Evolutionary conservation across 2,888 invertebrate species (phyloP).

Genomic region (Troides aeacus): DNA sequence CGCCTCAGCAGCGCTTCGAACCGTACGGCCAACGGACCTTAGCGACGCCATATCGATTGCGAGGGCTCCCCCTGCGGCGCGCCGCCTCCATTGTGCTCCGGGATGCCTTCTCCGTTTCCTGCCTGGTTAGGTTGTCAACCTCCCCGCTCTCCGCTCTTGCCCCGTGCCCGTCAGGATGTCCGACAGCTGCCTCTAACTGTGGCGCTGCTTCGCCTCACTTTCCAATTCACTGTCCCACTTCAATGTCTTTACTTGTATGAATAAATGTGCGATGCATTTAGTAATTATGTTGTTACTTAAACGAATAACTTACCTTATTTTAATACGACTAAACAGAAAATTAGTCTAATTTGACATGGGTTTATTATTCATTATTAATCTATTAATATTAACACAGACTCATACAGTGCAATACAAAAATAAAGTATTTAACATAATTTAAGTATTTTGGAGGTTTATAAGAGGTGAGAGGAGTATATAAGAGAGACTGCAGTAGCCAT

Average conservation of each 20-base stretch:
- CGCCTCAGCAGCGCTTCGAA: slow-evolving; percentile 77
- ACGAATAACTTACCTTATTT: background rate
- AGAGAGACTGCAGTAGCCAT: slow-evolving; percentile 11
- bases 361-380: too few species aligned
- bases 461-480: background rate
- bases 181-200: slow-evolving; percentile 63
- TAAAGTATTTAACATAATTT: too few species aligned
- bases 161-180: slow-evolving; percentile 56
- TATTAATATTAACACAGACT: too few species aligned
- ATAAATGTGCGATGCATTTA: background rate
- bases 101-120: slow-evolving; percentile 78
- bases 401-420: background rate
- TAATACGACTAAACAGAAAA: background rate
- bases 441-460: background rate
- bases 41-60: slow-evolving; percentile 81
- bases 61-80: slow-evolving; percentile 79
- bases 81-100: slow-evolving; percentile 75
- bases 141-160: slow-evolving; percentile 41
- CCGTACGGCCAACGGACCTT: slow-evolving; percentile 79
- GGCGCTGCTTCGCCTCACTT: slow-evolving; percentile 46
- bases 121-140: slow-evolving; percentile 64
- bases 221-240: slow-evolving; percentile 28
- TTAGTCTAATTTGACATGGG: too few species aligned
- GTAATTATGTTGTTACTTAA: background rate
- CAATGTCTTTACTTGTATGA: slow-evolving; percentile 3